Evolutionary conservation across 2,113 vertebrate species (phyloP).

Genomic region (Acinonyx jubatus): DNA sequence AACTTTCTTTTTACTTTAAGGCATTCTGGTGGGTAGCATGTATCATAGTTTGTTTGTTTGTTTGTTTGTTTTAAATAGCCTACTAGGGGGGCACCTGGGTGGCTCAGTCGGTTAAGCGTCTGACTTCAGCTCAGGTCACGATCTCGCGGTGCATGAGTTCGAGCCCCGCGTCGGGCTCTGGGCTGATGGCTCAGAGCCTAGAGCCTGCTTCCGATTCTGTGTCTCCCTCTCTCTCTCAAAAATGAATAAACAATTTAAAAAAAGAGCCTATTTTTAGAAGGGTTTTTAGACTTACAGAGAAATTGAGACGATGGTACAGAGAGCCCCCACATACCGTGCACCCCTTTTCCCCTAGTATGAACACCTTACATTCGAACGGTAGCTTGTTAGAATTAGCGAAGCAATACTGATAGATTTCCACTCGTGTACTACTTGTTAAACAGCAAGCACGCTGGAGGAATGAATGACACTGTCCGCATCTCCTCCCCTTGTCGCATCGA

Average conservation of each 20-base stretch:
- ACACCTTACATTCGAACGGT: neutral
- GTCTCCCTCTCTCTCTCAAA: too few relatives aligned
- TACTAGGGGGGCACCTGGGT: too few relatives aligned
- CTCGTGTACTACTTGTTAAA: conserved; percentile 4
- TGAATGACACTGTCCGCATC: neutral
- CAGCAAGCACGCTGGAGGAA: neutral
- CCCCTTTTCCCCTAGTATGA: neutral
- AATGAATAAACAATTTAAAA: neutral
- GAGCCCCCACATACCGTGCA: neutral
- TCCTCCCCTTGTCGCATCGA: neutral
- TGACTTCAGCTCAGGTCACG: too few relatives aligned
- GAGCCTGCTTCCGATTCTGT: too few relatives aligned
- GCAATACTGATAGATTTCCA: neutral
- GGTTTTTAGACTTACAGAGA: conserved; percentile 45
- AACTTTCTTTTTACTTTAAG: conserved; percentile 36
- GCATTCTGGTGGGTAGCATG: neutral
- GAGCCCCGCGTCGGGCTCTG: too few relatives aligned
- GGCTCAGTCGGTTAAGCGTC: too few relatives aligned
- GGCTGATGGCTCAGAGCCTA: too few relatives aligned
- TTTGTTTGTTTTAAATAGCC: too few relatives aligned
- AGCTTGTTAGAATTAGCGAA: neutral
- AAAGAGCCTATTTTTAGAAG: neutral
- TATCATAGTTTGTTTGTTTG: neutral
- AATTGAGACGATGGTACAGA: neutral
- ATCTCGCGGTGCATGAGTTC: too few relatives aligned